These are phyloP conservation scores for Ibycter americanus DNA, from an alignment of 2,797 vertebrate genomes.

Conservation along the genomic window DNA sequence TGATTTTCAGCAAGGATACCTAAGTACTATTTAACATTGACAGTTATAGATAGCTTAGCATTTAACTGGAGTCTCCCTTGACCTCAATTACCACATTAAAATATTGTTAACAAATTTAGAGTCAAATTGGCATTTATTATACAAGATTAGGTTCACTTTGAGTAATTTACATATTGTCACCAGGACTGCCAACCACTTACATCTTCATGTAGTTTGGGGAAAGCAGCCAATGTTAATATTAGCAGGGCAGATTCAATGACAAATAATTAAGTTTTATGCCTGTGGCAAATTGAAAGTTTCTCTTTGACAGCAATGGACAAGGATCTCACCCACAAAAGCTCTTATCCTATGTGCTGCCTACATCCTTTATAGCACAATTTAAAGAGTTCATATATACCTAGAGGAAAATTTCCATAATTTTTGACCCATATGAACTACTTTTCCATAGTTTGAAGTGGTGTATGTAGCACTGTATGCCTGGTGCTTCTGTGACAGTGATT, in stretches of 20 bases:
- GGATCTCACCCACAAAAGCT: not conserved
- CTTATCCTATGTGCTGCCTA: not conserved
- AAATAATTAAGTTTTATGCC: conserved; percentile 13
- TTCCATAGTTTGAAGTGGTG: not conserved
- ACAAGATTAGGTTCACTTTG: conserved; percentile 66
- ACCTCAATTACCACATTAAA: conserved; percentile 78
- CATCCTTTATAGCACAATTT: not conserved
- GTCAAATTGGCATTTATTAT: conserved; percentile 72
- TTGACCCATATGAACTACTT: not conserved
- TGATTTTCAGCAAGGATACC: conserved; percentile 58
- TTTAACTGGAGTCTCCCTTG: conserved; percentile 65
- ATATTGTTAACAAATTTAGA: conserved; percentile 79
- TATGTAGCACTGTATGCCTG: not conserved
- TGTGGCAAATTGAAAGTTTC: not conserved
- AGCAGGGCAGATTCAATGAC: conserved; percentile 25
- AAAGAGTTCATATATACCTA: not conserved
- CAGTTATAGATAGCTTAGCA: conserved; percentile 71
- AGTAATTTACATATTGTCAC: conserved; percentile 75
- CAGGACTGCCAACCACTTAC: conserved; percentile 66
- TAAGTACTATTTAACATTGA: conserved; percentile 52
- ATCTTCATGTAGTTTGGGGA: conserved; percentile 59
- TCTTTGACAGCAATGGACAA: not conserved
- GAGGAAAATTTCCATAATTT: not conserved
- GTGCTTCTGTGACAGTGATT: not conserved
- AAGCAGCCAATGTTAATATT: conserved; percentile 52